Evolutionary conservation across 1,140 invertebrate genomes (phyloP).

Genomic region (Rhopalosiphum maidis): DNA sequence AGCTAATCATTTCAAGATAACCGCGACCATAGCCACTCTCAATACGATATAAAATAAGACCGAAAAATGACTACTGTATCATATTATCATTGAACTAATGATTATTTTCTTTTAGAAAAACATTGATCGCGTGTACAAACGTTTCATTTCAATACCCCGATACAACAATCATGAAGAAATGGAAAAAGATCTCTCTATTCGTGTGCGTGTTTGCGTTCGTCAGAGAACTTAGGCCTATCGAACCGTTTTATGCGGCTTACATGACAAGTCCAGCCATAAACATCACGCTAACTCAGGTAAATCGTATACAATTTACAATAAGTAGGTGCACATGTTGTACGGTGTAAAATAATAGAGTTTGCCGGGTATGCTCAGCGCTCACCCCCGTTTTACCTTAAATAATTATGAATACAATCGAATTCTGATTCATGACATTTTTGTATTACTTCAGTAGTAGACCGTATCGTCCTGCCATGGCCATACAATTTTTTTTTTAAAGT

Average conservation of each 20-base stretch:
- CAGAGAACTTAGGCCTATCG: slow-evolving; percentile 49
- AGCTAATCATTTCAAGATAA: neutral
- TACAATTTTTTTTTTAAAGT: no score
- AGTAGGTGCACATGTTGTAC: neutral
- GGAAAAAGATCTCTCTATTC: slow-evolving; percentile 45
- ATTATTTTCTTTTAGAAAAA: neutral
- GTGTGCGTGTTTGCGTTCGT: slow-evolving; percentile 49
- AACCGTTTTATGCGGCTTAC: slow-evolving; percentile 45
- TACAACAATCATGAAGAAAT: neutral
- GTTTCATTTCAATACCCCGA: neutral
- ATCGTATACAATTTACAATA: neutral
- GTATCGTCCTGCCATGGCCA: no score
- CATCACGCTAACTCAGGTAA: slow-evolving; percentile 31
- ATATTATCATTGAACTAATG: neutral
- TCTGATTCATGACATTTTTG: no score
- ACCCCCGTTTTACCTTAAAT: no score
- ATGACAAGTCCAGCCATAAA: slow-evolving; percentile 44
- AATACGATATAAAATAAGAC: neutral
- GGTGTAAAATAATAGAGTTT: no score
- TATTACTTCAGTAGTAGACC: no score
- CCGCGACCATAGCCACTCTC: neutral
- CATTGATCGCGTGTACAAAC: neutral
- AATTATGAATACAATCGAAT: no score
- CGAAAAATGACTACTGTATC: neutral
- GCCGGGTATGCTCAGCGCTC: no score